Percentiles rank a stretch among this genome's conserved stretches.
phyloP scores from a whole-genome alignment of 1,140 invertebrate species.

The Diachasmimorpha longicaudata region DNA sequence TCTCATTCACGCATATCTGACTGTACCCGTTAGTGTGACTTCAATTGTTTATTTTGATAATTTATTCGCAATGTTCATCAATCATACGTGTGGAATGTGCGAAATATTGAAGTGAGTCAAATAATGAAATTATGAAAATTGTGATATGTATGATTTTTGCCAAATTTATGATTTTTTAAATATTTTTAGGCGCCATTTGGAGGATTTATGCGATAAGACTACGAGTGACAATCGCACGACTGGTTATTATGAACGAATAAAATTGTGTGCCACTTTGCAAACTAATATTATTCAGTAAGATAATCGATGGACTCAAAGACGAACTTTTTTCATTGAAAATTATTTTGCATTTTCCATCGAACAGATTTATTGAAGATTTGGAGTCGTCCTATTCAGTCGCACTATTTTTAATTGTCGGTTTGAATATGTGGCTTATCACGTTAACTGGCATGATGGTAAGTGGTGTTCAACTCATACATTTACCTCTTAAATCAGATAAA shows the following conservation, averaged over 20 bases:
- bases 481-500: no score
- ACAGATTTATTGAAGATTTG: background rate
- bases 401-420: background rate
- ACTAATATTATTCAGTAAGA: background rate
- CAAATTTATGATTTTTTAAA: no score
- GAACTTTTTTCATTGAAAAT: background rate
- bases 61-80: constrained; percentile 6
- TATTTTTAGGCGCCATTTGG: background rate
- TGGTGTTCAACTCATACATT: no score
- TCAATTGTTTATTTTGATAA: constrained; percentile 23
- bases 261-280: background rate
- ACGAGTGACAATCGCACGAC: no score
- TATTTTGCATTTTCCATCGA: background rate
- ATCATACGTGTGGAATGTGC: constrained; percentile 24
- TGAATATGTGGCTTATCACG: background rate
- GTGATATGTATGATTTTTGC: no score
- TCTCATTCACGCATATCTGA: constrained; percentile 12
- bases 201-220: no score
- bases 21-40: background rate
- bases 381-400: background rate
- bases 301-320: no score
- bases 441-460: no score
- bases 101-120: constrained; percentile 11
- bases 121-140: background rate
- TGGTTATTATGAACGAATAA: no score